phyloP scores from a whole-genome alignment of 2,888 invertebrate genomes.

The Cheilosia soror region DNA sequence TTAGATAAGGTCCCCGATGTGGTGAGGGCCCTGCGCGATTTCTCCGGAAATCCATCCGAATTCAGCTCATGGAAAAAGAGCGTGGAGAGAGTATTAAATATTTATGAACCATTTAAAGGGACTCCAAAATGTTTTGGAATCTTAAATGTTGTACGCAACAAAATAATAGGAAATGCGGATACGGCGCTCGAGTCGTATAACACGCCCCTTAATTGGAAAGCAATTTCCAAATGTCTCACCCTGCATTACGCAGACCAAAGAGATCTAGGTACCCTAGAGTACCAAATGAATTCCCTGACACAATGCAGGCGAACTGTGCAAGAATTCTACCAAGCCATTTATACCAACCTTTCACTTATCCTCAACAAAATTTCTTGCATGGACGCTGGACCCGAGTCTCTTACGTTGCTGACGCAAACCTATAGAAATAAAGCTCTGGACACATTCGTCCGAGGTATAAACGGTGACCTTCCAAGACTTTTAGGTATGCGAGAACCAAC shows the following conservation, averaged over 20 bases:
- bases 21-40: not conserved
- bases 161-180: not conserved
- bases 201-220: not conserved
- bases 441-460: slow-evolving; percentile 11
- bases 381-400: slow-evolving; percentile 67
- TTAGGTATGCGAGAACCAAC: too few species aligned
- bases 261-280: slow-evolving; percentile 71
- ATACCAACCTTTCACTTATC: slow-evolving; percentile 73
- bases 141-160: not conserved
- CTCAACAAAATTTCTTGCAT: slow-evolving; percentile 75
- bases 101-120: not conserved
- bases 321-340: slow-evolving; percentile 73
- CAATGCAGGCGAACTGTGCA: slow-evolving; percentile 61
- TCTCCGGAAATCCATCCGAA: not conserved
- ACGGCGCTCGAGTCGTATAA: too few species aligned
- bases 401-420: slow-evolving; percentile 50
- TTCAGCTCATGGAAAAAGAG: slow-evolving; percentile 5
- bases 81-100: not conserved
- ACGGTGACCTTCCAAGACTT: too few species aligned
- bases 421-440: slow-evolving; percentile 75
- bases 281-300: slow-evolving; percentile 60
- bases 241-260: slow-evolving; percentile 70
- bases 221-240: slow-evolving; percentile 43
- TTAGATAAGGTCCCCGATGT: not conserved
- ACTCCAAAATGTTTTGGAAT: not conserved